phyloP scores from a whole-genome alignment of 2,113 vertebrate species.

The Entelurus aequoreus region DNA sequence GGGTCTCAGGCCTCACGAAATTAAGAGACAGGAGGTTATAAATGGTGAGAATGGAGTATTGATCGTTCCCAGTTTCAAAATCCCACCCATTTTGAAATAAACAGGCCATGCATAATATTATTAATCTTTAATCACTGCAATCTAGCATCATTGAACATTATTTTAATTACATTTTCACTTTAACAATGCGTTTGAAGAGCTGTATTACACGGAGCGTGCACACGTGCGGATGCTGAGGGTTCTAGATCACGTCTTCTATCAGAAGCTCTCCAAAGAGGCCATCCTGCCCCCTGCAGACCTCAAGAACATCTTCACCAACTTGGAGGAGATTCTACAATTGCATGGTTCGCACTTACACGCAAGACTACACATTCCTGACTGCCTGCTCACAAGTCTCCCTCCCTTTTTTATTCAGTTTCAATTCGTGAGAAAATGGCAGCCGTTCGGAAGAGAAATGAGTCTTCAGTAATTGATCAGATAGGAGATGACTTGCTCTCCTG shows the following conservation, averaged over 20 bases:
- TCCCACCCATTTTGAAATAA: conserved; percentile 4
- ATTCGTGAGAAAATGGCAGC: conserved; percentile 90
- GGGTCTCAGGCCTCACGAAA: conserved; percentile 86
- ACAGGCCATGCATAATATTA: background rate
- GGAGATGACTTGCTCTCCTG: conserved; percentile 92
- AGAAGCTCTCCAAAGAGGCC: conserved; percentile 84
- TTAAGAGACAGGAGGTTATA: conserved; percentile 97
- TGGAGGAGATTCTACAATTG: conserved; percentile 91
- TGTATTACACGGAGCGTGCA: conserved; percentile 91
- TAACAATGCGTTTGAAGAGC: conserved; percentile 67
- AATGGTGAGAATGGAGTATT: conserved; percentile 77
- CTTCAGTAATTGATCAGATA: conserved; percentile 89
- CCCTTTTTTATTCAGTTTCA: conserved; percentile 70
- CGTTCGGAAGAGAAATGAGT: conserved; percentile 88
- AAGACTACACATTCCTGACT: background rate
- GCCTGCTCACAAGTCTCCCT: background rate
- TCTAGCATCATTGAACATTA: background rate
- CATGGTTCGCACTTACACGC: conserved; percentile 73
- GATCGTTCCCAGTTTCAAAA: background rate
- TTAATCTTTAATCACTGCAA: background rate
- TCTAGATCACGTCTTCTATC: conserved; percentile 91
- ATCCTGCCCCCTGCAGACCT: conserved; percentile 84
- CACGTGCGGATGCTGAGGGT: conserved; percentile 90
- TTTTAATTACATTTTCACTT: background rate
- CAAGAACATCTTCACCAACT: conserved; percentile 90